Conservation (phyloP, 2,113 vertebrate species). For the Anas platyrhynchos region DNA sequence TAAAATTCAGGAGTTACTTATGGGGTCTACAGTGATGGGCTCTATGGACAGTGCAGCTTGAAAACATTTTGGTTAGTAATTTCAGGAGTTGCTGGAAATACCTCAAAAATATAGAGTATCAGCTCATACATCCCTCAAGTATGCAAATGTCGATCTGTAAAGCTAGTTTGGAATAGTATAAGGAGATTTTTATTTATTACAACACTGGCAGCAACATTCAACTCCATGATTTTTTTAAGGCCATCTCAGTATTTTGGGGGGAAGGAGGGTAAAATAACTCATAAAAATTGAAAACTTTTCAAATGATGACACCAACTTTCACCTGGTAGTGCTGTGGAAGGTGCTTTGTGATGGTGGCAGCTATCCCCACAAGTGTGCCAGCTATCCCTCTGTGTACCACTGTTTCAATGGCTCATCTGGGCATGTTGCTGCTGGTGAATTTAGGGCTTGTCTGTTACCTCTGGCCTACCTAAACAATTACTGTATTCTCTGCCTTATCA, state of each 20-base stretch:
- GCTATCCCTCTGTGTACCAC: background rate
- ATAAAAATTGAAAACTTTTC: background rate
- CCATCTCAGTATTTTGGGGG: background rate
- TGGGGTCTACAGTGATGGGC: background rate
- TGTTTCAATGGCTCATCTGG: background rate
- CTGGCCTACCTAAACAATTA: background rate
- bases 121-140: background rate
- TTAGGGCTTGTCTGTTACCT: background rate
- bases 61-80: background rate
- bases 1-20: background rate
- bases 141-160: background rate
- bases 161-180: background rate
- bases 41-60: background rate
- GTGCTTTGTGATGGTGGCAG: fast-evolving
- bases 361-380: background rate
- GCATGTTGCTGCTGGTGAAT: background rate
- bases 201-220: background rate
- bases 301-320: background rate
- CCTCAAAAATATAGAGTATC: background rate
- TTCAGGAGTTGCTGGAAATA: background rate
- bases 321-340: background rate
- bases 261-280: background rate
- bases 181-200: background rate
- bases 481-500: background rate
- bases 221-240: background rate